Base-by-base conservation (phyloP, 1,140 invertebrate genomes). In the Cephus cinctus region DNA sequence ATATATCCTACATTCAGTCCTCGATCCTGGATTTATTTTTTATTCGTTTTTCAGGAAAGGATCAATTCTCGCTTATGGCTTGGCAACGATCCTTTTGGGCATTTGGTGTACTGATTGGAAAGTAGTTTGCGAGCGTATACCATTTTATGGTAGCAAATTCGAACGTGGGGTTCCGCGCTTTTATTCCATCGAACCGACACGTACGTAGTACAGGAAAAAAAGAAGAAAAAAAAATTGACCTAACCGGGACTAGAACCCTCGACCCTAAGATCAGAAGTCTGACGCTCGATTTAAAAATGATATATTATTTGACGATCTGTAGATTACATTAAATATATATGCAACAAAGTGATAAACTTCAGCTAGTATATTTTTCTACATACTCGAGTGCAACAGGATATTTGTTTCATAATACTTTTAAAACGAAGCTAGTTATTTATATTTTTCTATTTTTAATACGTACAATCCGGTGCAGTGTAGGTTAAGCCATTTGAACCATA, bases 221-320 rank as follows among this genome's bases (percentile, higher is more conserved):
- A 49, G 46, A 22, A 47, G 43, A 58, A 71, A 68, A 70, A 65
- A 60, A 14, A 49, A 15, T 52, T 84, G 83, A 83, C 83, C 83
- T 82, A 85, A 83, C 83, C 85, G 83, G 83, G 83, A 85, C 83
- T 85, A 82, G 84, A 85, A 86, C 83, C 83, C 83, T 84, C 82
- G 83, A 85, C 83, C 83, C 82, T 84, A 83, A 83, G 83, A 84
- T 85, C 85, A 85, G 85, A 84, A 86, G 83, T 84, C 83, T 83
- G 83, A 85, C 83, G 83, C 83, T 84, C 83, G n/a, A n/a, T n/a
- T n/a, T n/a, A n/a, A n/a, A n/a, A n/a, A n/a, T n/a, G n/a, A n/a
- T n/a, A n/a, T n/a, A n/a, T n/a, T n/a, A n/a, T n/a, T n/a, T n/a
- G n/a, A n/a, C n/a, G n/a, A n/a, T n/a, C n/a, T n/a, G n/a, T n/a